Evolutionary conservation across 2,888 invertebrate genomes (phyloP), one percentile per base, ranked within the genome.

Genomic region (Drosophila colorata): DNA sequence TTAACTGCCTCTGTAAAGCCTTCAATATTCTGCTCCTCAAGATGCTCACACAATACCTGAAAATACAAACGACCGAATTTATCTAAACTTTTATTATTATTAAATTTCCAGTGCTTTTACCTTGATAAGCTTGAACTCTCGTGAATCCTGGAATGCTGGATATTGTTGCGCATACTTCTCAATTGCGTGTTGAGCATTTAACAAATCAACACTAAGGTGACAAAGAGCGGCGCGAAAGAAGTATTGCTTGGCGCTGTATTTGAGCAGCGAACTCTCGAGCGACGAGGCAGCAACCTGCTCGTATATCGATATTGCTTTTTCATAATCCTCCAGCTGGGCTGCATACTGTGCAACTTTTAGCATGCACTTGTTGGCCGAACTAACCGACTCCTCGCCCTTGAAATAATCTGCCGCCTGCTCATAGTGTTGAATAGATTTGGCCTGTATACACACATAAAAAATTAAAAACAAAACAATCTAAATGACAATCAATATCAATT

Each of bases 401-500:
- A 98, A 99, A 93, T 98, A 99, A 93, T 99, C 99, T 0, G 99
- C 98, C 1, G 99, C 99, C 91, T 98, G 97, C 91, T 99, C 98
- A 93, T 98, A 99, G 92, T 98, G 98, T 90, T 97, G 95, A 90
- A 99, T 96, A 23, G 98, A 96, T 81, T 91, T 91, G 6, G 84
- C 87, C 90, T 91, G 18, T 14, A 18, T 18, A 37, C 1, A 14
- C 41, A 8, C 11, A 28, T 6, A 6, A 43, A 5, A 13, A 38
- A 23, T 9, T 6, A 18, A 11, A 33, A 9, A 28, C 8, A 9
- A 9, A 9, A 8, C 8, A 13, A 23, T 18, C 13, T 7, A 44
- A 18, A 23, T 33, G 4, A n/a, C n/a, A n/a, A n/a, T n/a, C n/a
- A n/a, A n/a, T n/a, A n/a, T 33, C 1, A 8, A 16, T n/a, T 31